A percentile compares a stretch with the other conserved stretches of the same genome.
These are phyloP conservation scores for Alloplasta piceator DNA, from an alignment of 2,888 invertebrate species.

Conservation along the genomic window DNA sequence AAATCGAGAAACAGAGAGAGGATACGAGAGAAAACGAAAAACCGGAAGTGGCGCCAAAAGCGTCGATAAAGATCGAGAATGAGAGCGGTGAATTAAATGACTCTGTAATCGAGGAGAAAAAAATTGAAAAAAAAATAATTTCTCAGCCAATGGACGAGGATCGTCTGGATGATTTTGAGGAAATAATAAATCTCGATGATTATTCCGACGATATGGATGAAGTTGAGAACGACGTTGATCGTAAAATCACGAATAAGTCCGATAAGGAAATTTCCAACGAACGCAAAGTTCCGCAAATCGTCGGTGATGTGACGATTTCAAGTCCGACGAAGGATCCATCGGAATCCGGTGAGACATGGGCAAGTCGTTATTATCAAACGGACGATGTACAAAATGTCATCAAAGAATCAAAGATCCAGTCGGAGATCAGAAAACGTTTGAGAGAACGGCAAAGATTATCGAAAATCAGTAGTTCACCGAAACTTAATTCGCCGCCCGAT, in stretches of 20 bases:
- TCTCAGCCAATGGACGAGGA: slow-evolving; percentile 68
- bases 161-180: slow-evolving; percentile 76
- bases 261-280: slow-evolving; percentile 51
- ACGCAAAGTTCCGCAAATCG: not conserved
- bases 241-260: slow-evolving; percentile 10
- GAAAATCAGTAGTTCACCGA: slow-evolving; percentile 77
- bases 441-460: slow-evolving; percentile 80
- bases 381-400: slow-evolving; percentile 82
- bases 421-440: slow-evolving; percentile 81
- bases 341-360: slow-evolving; percentile 81
- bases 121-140: too few species aligned
- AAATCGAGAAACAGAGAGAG: not conserved
- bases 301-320: slow-evolving; percentile 12
- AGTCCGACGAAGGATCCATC: slow-evolving; percentile 51
- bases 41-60: slow-evolving; percentile 27
- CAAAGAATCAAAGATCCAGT: slow-evolving; percentile 82
- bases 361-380: slow-evolving; percentile 81
- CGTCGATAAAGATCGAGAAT: slow-evolving; percentile 31
- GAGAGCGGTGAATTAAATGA: not conserved
- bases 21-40: not conserved
- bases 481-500: slow-evolving; percentile 71
- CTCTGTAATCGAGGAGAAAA: slow-evolving; percentile 37
- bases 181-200: slow-evolving; percentile 81
- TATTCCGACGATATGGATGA: slow-evolving; percentile 81
- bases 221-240: slow-evolving; percentile 71